phyloP scores from a whole-genome alignment of 2,888 invertebrate species.

The Azorinus chamasolen region DNA sequence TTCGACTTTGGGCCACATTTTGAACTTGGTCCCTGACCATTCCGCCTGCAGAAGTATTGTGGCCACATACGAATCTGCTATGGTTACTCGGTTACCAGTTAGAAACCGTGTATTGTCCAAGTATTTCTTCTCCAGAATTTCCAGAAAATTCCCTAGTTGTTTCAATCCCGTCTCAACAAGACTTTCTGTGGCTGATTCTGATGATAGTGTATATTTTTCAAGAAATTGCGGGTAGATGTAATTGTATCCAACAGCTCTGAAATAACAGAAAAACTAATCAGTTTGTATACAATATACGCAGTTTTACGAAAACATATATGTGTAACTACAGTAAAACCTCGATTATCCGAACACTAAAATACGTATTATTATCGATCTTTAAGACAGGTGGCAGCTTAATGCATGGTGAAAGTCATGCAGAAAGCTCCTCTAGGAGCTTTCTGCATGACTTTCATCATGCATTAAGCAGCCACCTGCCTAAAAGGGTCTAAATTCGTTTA shows the following conservation, averaged over 20 bases:
- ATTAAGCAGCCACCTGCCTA: too few species aligned
- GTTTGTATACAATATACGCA: not conserved
- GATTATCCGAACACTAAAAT: too few species aligned
- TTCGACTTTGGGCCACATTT: conserved; percentile 80
- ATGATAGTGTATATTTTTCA: conserved; percentile 75
- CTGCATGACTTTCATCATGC: too few species aligned
- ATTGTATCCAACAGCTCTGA: conserved; percentile 76
- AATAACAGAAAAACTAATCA: conserved; percentile 24
- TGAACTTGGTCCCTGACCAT: conserved; percentile 79
- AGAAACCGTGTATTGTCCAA: conserved; percentile 72
- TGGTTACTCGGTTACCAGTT: conserved; percentile 73
- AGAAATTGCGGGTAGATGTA: conserved; percentile 81
- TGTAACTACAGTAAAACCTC: too few species aligned
- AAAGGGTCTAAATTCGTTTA: too few species aligned
- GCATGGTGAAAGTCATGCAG: too few species aligned
- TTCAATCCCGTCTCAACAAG: conserved; percentile 77
- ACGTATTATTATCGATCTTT: too few species aligned
- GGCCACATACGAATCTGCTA: conserved; percentile 79
- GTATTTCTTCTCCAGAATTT: conserved; percentile 78
- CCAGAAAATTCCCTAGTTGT: conserved; percentile 73
- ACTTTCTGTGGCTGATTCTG: conserved; percentile 76
- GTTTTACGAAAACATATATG: not conserved
- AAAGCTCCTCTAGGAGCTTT: too few species aligned
- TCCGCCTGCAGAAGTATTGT: conserved; percentile 77
- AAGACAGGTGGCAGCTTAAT: too few species aligned